phyloP scores from a whole-genome alignment of 2,888 invertebrate genomes.

The Caenorhabditis becei region DNA sequence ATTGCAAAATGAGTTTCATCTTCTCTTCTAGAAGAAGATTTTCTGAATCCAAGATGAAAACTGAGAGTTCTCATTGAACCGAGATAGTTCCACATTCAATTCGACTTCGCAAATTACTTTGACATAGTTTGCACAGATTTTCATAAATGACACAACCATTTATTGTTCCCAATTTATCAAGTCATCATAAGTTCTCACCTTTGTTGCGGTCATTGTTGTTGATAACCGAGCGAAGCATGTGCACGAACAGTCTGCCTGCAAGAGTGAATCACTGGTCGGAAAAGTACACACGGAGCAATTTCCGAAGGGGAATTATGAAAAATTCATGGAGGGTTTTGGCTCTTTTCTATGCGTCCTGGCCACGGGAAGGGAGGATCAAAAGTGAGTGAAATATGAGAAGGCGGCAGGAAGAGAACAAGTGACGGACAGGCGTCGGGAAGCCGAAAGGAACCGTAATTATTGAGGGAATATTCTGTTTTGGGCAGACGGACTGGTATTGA shows the following conservation, averaged over 20 bases:
- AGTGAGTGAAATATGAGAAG: constrained; percentile 55
- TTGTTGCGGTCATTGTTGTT: constrained; percentile 48
- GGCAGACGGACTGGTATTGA: constrained; percentile 29
- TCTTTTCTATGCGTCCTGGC: constrained; percentile 17
- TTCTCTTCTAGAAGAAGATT: too few species aligned
- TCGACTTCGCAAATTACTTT: too few species aligned
- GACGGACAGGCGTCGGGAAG: constrained; percentile 13
- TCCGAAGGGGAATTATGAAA: constrained; percentile 37
- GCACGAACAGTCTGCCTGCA: constrained; percentile 36
- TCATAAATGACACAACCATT: constrained; percentile 8
- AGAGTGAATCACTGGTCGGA: neutral
- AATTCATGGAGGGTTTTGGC: constrained; percentile 39
- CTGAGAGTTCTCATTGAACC: too few species aligned
- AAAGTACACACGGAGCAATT: constrained; percentile 26
- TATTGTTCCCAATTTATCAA: too few species aligned
- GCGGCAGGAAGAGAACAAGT: constrained; percentile 14
- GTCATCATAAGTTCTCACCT: constrained; percentile 2
- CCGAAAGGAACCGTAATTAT: constrained; percentile 40
- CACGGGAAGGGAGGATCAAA: constrained; percentile 44
- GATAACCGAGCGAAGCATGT: constrained; percentile 49
- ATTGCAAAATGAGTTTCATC: too few species aligned
- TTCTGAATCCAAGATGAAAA: too few species aligned
- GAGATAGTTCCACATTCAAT: too few species aligned
- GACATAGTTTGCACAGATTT: neutral
- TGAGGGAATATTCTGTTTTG: constrained; percentile 15